These are phyloP conservation scores for Ceyx margarethae DNA, from an alignment of 2,113 vertebrate species.

Conservation along the genomic window DNA sequence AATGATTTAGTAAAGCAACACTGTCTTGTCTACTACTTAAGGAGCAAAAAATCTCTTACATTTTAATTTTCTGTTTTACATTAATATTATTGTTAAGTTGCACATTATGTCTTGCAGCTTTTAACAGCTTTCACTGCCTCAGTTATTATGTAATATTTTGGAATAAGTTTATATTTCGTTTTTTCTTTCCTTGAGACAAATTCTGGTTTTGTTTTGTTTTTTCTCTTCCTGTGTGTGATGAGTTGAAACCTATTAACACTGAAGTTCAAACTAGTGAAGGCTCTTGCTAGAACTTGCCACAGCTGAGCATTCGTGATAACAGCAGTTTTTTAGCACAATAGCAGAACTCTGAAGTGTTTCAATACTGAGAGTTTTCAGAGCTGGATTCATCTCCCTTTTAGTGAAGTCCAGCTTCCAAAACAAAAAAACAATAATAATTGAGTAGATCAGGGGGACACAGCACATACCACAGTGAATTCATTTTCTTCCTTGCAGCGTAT, in stretches of 20 bases:
- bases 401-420: not conserved
- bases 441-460: not conserved
- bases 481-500: not conserved
- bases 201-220: not conserved
- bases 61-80: not conserved
- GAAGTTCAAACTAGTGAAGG: not conserved
- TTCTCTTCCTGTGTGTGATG: not conserved
- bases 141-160: not conserved
- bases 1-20: not conserved
- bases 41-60: not conserved
- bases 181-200: not conserved
- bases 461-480: not conserved
- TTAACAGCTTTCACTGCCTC: not conserved
- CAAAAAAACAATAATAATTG: not conserved
- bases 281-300: not conserved
- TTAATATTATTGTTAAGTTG: not conserved
- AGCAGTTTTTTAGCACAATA: not conserved
- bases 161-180: accelerated
- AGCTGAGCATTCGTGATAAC: not conserved
- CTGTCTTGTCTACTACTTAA: not conserved
- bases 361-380: not conserved
- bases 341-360: not conserved
- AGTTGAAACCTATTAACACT: not conserved
- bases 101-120: not conserved
- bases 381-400: not conserved